Conservation (phyloP, 2,797 vertebrate genomes). For the Okamejei kenojei region DNA sequence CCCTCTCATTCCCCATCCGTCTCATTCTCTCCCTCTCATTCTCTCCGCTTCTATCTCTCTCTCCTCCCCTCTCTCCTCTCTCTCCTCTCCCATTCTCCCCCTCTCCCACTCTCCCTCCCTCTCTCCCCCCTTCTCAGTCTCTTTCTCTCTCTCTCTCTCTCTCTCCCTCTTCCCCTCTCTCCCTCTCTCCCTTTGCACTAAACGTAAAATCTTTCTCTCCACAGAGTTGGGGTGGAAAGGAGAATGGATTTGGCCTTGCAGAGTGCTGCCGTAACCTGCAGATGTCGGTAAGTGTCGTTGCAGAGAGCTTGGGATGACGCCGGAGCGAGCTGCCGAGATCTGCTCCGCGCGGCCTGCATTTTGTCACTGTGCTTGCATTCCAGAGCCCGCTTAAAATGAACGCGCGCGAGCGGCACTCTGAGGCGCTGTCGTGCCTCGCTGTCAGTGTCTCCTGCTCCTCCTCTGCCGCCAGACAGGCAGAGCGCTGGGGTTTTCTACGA, state of each 20-base stretch:
- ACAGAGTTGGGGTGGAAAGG: slow-evolving; percentile 93
- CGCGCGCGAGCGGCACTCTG: not conserved
- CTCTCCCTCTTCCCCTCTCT: no score
- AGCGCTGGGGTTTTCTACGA: not conserved
- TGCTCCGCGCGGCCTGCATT: not conserved
- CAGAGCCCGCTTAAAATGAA: not conserved
- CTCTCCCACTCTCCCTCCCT: no score
- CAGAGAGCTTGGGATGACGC: not conserved
- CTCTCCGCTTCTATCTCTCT: no score
- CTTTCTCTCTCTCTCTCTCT: no score
- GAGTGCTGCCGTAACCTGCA: slow-evolving; percentile 90
- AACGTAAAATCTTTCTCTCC: slow-evolving; percentile 40
- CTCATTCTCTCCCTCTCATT: no score
- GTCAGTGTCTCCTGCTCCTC: not conserved
- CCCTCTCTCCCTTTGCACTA: no score
- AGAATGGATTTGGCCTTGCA: slow-evolving; percentile 90
- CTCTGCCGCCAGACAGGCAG: not conserved
- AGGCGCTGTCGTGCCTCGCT: not conserved
- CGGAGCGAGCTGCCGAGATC: no score
- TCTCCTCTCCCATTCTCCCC: no score
- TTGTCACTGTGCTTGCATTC: not conserved
- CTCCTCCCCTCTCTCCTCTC: no score
- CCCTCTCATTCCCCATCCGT: no score
- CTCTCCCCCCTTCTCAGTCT: no score
- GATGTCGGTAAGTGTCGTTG: slow-evolving; percentile 64